Conservation (phyloP, 2,797 vertebrate genomes). For the Hapalemur alaotrensis region DNA sequence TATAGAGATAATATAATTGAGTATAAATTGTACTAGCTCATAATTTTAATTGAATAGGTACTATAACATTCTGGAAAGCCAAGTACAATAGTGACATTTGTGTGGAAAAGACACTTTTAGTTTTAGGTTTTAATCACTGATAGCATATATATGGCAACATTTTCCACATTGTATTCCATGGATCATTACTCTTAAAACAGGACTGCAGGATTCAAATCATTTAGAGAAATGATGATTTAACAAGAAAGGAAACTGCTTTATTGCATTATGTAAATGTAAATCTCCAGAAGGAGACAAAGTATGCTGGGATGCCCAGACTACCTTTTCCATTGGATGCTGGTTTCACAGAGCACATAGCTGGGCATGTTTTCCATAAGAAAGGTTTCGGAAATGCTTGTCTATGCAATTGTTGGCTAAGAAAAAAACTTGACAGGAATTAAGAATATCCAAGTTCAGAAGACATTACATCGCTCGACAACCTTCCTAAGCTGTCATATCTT, state of each 20-base stretch:
- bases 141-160: background rate
- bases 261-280: background rate
- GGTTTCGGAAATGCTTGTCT: background rate
- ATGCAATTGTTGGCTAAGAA: background rate
- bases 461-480: background rate
- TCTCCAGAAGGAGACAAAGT: background rate
- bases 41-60: slow-evolving; percentile 57
- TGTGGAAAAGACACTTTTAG: slow-evolving; percentile 26
- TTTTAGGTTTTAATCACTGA: slow-evolving; percentile 26
- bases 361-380: background rate
- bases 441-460: background rate
- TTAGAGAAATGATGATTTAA: background rate
- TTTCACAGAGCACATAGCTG: background rate
- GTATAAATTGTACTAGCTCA: background rate
- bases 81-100: background rate
- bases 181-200: slow-evolving; percentile 4
- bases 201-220: slow-evolving; percentile 22
- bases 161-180: background rate
- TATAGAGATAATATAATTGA: slow-evolving; percentile 36
- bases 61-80: slow-evolving; percentile 38
- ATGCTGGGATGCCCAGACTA: background rate
- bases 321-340: background rate
- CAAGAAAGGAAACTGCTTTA: background rate
- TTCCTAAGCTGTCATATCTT: background rate
- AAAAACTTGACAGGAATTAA: background rate